A percentile compares a stretch with the other conserved stretches of the same genome.
phyloP scores from a whole-genome alignment of 2,797 vertebrate species.

The Halcyon smyrnensis region DNA sequence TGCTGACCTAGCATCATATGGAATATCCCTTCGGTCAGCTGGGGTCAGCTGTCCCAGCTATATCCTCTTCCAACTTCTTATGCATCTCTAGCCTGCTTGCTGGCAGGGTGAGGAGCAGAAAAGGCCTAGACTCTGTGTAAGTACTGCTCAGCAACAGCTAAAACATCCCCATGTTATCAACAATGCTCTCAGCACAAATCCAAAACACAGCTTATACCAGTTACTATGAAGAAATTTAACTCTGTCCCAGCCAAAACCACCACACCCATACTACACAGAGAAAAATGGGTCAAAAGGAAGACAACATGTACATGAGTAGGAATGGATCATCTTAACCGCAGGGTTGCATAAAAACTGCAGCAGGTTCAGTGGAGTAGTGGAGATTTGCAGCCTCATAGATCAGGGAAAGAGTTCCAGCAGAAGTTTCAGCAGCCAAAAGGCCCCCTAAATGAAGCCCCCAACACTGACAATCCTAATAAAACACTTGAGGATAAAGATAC shows the following conservation, averaged over 20 bases:
- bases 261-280: not conserved
- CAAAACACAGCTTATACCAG: not conserved
- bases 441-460: not conserved
- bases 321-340: not conserved
- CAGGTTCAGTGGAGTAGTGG: not conserved
- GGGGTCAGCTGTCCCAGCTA: not conserved
- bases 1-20: not conserved
- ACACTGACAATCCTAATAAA: not conserved
- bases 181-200: not conserved
- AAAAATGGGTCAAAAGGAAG: not conserved
- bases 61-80: not conserved
- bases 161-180: not conserved
- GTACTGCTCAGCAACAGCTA: not conserved
- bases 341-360: not conserved
- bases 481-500: not conserved
- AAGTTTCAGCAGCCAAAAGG: not conserved
- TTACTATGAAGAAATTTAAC: not conserved
- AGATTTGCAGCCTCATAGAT: not conserved
- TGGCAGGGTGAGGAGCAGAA: not conserved
- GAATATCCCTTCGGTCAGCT: not conserved
- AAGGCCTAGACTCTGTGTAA: not conserved
- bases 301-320: not conserved
- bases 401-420: not conserved
- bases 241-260: not conserved
- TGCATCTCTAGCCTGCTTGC: fast-evolving